phyloP scores from a whole-genome alignment of 2,797 vertebrate species.

The Otolemur crassicaudatus region DNA sequence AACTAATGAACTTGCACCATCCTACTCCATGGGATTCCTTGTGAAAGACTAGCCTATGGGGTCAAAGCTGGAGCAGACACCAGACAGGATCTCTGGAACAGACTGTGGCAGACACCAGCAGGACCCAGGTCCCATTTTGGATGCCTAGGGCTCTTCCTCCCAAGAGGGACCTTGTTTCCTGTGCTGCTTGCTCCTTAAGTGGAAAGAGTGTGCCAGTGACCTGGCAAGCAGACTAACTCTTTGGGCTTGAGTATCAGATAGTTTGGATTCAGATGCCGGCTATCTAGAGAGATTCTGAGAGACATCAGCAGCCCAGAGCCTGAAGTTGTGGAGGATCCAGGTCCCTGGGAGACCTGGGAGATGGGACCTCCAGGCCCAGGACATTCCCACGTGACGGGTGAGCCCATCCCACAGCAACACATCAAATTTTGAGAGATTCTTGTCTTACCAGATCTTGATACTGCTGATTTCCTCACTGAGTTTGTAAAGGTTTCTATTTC shows the following conservation, averaged over 20 bases:
- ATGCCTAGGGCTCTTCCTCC: background rate
- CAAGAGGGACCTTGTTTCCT: background rate
- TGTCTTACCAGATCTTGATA: background rate
- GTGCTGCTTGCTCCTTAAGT: background rate
- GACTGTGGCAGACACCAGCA: background rate
- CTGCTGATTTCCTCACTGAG: background rate
- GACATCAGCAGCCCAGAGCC: background rate
- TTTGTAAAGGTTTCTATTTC: background rate
- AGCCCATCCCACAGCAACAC: background rate
- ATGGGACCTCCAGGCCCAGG: background rate
- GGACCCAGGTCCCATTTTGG: background rate
- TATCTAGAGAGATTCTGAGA: background rate
- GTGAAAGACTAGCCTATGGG: background rate
- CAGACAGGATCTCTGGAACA: background rate
- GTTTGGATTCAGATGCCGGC: background rate
- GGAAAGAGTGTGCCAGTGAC: background rate
- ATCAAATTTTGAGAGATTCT: background rate
- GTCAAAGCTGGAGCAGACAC: background rate
- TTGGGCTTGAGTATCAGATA: background rate
- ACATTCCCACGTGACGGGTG: background rate
- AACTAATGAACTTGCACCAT: background rate
- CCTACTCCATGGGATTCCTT: background rate
- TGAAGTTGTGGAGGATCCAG: accelerated
- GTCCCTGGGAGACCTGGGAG: background rate
- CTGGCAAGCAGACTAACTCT: background rate